These are phyloP conservation scores for Crocuta crocuta DNA, from an alignment of 2,113 vertebrate species.

Conservation along the genomic window DNA sequence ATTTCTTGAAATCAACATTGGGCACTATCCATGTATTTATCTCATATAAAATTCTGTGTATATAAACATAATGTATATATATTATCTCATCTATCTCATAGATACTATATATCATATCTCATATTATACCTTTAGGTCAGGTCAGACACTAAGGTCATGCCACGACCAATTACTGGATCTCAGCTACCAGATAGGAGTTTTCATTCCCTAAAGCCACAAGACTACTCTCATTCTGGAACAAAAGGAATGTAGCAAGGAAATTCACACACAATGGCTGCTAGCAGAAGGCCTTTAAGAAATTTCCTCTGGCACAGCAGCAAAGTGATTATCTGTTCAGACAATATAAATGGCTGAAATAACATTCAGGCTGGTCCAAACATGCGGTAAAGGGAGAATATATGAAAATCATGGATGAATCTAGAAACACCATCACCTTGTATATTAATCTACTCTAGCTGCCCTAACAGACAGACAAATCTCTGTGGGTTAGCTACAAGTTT, in stretches of 20 bases:
- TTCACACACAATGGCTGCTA: not conserved
- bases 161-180: not conserved
- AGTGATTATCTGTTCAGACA: not conserved
- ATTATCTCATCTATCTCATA: not conserved
- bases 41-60: not conserved
- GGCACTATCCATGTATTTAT: not conserved
- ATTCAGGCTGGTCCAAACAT: not conserved
- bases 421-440: not conserved
- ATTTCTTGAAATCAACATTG: not conserved
- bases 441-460: not conserved
- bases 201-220: not conserved
- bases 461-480: not conserved
- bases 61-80: not conserved
- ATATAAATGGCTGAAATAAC: not conserved
- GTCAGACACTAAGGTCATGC: not conserved
- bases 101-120: not conserved
- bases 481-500: not conserved
- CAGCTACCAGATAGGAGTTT: not conserved
- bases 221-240: not conserved
- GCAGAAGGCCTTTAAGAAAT: not conserved
- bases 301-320: not conserved
- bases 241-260: not conserved
- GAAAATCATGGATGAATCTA: not conserved
- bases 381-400: not conserved
- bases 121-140: not conserved